These are phyloP conservation scores for Saguinus imperator DNA, from an alignment of 2,113 vertebrate species.

Conservation along the genomic window DNA sequence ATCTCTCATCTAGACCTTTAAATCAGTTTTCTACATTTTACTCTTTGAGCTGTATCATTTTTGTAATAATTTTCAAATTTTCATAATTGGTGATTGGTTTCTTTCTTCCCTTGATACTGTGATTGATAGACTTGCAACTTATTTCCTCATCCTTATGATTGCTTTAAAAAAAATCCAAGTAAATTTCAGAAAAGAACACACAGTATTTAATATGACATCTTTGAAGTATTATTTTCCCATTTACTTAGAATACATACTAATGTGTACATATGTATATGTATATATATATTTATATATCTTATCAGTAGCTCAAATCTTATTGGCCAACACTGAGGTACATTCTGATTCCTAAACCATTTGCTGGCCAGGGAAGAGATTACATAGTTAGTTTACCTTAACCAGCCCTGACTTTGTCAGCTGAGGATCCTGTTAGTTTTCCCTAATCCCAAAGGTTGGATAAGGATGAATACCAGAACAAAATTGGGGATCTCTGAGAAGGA, in stretches of 20 bases:
- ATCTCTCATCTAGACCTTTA: background rate
- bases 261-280: too few relatives aligned
- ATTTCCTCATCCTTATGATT: conserved; percentile 3
- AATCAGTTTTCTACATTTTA: background rate
- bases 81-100: background rate
- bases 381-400: background rate
- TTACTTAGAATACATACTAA: background rate
- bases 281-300: too few relatives aligned
- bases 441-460: background rate
- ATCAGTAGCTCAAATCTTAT: background rate
- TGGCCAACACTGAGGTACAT: background rate
- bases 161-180: background rate
- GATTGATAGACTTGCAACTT: background rate
- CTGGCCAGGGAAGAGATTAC: background rate
- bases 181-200: background rate
- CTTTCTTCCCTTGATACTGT: background rate
- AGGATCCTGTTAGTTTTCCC: background rate
- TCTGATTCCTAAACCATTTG: background rate
- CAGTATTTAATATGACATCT: background rate
- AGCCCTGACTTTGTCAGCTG: background rate
- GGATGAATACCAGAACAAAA: background rate
- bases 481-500: background rate
- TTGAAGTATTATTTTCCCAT: background rate
- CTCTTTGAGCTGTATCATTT: background rate
- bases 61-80: conserved; percentile 1